Evolutionary conservation across 2,888 invertebrate species (phyloP).

Genomic region (Aleiodes alternator): DNA sequence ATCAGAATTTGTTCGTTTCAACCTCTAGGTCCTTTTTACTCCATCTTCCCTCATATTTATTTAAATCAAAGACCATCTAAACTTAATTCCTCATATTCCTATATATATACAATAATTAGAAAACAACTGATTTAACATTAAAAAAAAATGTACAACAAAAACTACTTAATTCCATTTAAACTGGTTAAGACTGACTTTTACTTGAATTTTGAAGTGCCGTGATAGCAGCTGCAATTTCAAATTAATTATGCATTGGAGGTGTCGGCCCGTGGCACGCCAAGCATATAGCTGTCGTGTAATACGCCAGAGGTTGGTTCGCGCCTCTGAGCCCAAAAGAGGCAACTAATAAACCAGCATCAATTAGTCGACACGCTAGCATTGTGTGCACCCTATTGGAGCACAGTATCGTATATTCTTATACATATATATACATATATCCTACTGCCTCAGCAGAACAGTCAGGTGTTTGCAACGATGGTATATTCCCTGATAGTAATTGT

Average conservation of each 20-base stretch:
- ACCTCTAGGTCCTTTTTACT: too few species aligned
- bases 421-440: neutral
- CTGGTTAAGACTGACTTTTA: constrained; percentile 31
- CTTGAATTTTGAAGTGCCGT: constrained; percentile 33
- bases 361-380: constrained; percentile 69
- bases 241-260: constrained; percentile 56
- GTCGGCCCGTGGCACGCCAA: constrained; percentile 52
- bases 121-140: neutral
- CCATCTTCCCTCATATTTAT: too few species aligned
- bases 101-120: neutral
- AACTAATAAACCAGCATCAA: constrained; percentile 71
- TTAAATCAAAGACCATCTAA: too few species aligned
- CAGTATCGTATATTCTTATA: constrained; percentile 3
- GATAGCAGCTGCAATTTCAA: constrained; percentile 37
- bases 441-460: neutral
- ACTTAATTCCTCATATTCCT: too few species aligned
- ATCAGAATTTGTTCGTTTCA: too few species aligned
- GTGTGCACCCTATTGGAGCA: constrained; percentile 56
- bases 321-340: constrained; percentile 60
- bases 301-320: constrained; percentile 43
- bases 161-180: constrained; percentile 18
- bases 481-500: constrained; percentile 18
- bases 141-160: neutral
- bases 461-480: constrained; percentile 1
- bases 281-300: constrained; percentile 50